phyloP scores from a whole-genome alignment of 2,888 invertebrate species.

The Eugnorisma glareosa region DNA sequence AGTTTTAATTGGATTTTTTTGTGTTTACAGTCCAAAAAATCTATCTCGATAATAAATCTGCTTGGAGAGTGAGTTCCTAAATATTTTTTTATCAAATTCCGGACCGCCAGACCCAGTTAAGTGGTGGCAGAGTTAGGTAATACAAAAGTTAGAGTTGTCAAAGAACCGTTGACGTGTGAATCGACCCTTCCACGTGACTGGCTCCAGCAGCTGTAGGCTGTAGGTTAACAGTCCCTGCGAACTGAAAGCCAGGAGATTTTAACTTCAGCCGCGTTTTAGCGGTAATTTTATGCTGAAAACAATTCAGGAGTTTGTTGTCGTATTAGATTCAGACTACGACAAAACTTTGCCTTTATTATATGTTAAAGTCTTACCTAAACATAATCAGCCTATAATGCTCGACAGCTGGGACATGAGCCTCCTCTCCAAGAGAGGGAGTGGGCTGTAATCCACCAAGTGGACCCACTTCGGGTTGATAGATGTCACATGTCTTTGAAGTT shows the following conservation, averaged over 20 bases:
- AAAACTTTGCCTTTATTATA: not conserved
- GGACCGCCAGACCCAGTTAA: not conserved
- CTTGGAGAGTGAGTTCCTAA: not conserved
- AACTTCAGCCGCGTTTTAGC: slow-evolving; percentile 21
- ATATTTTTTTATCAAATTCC: slow-evolving; percentile 10
- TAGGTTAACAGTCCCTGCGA: slow-evolving; percentile 11
- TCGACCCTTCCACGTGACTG: slow-evolving; percentile 48
- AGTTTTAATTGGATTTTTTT: slow-evolving; percentile 38
- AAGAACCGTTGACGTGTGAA: slow-evolving; percentile 48
- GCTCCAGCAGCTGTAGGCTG: slow-evolving; percentile 31
- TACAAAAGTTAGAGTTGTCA: slow-evolving; percentile 40
- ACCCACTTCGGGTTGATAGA: not conserved
- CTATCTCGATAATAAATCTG: not conserved
- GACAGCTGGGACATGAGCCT: not conserved
- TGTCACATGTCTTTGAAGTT: not conserved
- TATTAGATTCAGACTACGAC: not conserved
- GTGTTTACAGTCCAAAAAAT: slow-evolving; percentile 6
- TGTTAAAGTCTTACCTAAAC: not conserved
- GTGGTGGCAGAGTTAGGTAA: slow-evolving; percentile 16
- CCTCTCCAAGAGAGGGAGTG: not conserved
- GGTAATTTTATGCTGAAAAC: slow-evolving; percentile 30
- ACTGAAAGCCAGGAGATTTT: slow-evolving; percentile 32
- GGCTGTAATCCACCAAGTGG: not conserved
- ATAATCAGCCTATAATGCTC: not conserved
- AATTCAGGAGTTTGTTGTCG: slow-evolving; percentile 1